Evolutionary conservation across 1,140 invertebrate species (phyloP), one percentile per base, ranked within the genome.

Genomic region (Lasaia peninsularis): DNA sequence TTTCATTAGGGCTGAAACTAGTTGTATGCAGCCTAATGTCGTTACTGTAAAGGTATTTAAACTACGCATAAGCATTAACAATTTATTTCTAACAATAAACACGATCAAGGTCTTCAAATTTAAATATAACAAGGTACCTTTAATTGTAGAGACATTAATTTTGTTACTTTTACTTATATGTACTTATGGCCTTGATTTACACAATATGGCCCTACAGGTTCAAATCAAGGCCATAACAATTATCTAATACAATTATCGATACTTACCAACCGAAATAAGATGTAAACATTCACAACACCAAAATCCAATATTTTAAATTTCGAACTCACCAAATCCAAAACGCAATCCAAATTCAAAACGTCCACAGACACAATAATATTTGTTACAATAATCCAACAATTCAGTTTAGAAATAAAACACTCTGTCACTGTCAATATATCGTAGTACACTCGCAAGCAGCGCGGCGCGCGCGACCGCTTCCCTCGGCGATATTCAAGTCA

Each of bases 311-410:
- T 53, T 35, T 12, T 20, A n/a, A 53, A 34, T 34, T 34, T 21
- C 33, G n/a, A 55, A 80, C 80, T 84, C 56, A 86, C 80, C 76
- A 65, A 64, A 75, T 84, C 80, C 83, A 83, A 86, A 85, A 74
- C 73, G 81, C 80, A 86, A 86, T 85, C 81, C 83, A 86, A 86
- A 71, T 65, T 71, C 75, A 75, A 71, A 69, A 76, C 72, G 68
- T 73, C 71, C 72, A 81, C 70, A 76, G 68, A 73, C 73, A 81
- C 71, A 79, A 67, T 71, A 76, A 75, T 75, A 73, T 73, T 69
- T 73, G 64, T 76, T 69, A 69, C 67, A 72, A 68, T 73, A 66
- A 69, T 76, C 66, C 73, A 65, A 65, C 32, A 34, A 54, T 37
- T 58, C 48, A 60, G 58, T 73, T 62, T 64, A 52, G 66, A 69